A percentile compares a stretch with the other conserved stretches of the same genome.
These are phyloP conservation scores for Sphaerophoria taeniata DNA, from an alignment of 2,888 invertebrate genomes.

Conservation along the genomic window DNA sequence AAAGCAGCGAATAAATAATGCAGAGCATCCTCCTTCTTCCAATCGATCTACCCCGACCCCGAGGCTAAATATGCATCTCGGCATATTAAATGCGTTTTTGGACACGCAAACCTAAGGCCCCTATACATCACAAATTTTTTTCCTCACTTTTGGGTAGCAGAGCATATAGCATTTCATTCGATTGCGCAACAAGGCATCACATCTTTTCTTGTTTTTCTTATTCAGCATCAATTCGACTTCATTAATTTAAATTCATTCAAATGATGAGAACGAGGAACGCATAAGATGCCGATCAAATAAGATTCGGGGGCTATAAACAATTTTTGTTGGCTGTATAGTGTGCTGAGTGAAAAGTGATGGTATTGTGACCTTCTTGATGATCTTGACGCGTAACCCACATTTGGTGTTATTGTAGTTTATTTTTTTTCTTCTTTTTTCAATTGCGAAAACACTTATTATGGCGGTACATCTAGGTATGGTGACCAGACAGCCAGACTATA, in stretches of 20 bases:
- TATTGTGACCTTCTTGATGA: conserved; percentile 49
- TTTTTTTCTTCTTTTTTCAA: conserved; percentile 52
- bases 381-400: conserved; percentile 63
- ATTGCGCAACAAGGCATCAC: conserved; percentile 61
- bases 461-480: no score
- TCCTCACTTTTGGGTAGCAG: not conserved
- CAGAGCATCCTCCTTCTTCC: conserved; percentile 48
- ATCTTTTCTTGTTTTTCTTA: conserved; percentile 15
- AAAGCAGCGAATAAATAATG: conserved; percentile 68
- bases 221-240: conserved; percentile 64
- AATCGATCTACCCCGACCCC: conserved; percentile 30
- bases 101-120: conserved; percentile 67
- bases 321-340: not conserved
- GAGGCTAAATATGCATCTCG: conserved; percentile 33
- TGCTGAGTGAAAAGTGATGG: not conserved
- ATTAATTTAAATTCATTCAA: conserved; percentile 74
- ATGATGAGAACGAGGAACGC: conserved; percentile 35
- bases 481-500: no score
- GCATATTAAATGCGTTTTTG: conserved; percentile 52
- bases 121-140: conserved; percentile 25
- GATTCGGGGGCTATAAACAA: conserved; percentile 9
- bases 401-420: conserved; percentile 25
- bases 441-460: conserved; percentile 40
- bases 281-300: conserved; percentile 37
- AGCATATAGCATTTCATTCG: conserved; percentile 37